Evolutionary conservation across 2,888 invertebrate species (phyloP).

Genomic region (Laspeyria flexula): DNA sequence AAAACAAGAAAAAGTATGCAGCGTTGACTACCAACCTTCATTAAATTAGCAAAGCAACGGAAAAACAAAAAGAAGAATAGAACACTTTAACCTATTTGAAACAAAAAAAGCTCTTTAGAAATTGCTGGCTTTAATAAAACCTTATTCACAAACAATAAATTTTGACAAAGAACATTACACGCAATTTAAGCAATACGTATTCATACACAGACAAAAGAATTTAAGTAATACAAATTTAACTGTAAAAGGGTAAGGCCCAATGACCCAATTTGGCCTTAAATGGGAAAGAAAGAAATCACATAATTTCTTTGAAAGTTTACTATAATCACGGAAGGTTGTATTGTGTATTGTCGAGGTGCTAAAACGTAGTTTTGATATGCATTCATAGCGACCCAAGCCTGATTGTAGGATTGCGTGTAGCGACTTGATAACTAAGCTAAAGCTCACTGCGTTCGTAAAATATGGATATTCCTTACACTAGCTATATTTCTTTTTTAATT

Average conservation of each 20-base stretch:
- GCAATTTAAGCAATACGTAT: slow-evolving; percentile 19
- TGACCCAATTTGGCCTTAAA: slow-evolving; percentile 37
- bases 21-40: too few species aligned
- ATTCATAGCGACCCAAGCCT: slow-evolving; percentile 65
- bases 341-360: slow-evolving; percentile 69
- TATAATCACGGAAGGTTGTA: slow-evolving; percentile 57
- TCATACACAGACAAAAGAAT: slow-evolving; percentile 1
- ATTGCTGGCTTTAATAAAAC: not conserved
- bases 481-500: slow-evolving; percentile 34
- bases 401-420: slow-evolving; percentile 78
- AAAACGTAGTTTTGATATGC: slow-evolving; percentile 74
- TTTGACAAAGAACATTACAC: slow-evolving; percentile 8
- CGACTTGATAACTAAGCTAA: slow-evolving; percentile 72
- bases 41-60: too few species aligned
- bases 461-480: slow-evolving; percentile 55
- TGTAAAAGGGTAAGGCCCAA: slow-evolving; percentile 26
- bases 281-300: slow-evolving; percentile 41
- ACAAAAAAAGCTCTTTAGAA: too few species aligned
- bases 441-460: slow-evolving; percentile 59
- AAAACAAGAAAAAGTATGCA: too few species aligned
- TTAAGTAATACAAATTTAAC: slow-evolving; percentile 8
- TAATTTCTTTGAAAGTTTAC: slow-evolving; percentile 51
- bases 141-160: not conserved
- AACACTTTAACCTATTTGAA: too few species aligned
- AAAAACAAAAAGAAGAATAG: too few species aligned